Conservation (phyloP, 2,888 invertebrate species). For the Metallyticus violacea region DNA sequence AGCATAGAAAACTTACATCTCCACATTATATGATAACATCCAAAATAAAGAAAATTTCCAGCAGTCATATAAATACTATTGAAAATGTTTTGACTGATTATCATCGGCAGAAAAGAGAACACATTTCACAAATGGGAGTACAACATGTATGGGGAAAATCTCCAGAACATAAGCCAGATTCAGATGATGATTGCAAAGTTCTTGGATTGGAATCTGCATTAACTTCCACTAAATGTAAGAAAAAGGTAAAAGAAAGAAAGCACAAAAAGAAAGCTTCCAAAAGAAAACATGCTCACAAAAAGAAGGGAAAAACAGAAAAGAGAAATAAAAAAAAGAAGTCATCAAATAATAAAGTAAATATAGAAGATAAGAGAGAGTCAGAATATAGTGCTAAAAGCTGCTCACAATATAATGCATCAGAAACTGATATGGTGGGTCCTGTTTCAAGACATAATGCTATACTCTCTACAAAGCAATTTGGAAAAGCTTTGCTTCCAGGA, state of each 20-base stretch:
- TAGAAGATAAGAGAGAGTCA: not conserved
- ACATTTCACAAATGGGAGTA: not conserved
- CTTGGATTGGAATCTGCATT: not conserved
- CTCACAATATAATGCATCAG: not conserved
- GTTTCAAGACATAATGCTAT: not conserved
- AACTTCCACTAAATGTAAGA: not conserved
- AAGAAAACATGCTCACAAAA: not conserved
- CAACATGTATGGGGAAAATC: not conserved
- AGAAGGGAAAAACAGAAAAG: not conserved
- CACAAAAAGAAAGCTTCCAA: not conserved
- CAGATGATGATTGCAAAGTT: not conserved
- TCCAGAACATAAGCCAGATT: not conserved
- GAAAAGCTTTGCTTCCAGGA: not conserved
- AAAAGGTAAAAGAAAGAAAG: not conserved
- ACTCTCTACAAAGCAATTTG: not conserved
- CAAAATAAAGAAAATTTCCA: not conserved
- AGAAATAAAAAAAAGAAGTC: not conserved
- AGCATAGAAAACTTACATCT: too few relatives aligned
- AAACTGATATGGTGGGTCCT: not conserved
- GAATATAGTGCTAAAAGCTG: not conserved
- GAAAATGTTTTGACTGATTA: not conserved
- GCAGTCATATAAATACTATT: not conserved
- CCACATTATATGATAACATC: not conserved
- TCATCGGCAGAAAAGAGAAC: not conserved
- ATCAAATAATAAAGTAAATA: not conserved